Base-by-base conservation (phyloP, 2,113 vertebrate species). In the Romanogobio albipinnatus region DNA sequence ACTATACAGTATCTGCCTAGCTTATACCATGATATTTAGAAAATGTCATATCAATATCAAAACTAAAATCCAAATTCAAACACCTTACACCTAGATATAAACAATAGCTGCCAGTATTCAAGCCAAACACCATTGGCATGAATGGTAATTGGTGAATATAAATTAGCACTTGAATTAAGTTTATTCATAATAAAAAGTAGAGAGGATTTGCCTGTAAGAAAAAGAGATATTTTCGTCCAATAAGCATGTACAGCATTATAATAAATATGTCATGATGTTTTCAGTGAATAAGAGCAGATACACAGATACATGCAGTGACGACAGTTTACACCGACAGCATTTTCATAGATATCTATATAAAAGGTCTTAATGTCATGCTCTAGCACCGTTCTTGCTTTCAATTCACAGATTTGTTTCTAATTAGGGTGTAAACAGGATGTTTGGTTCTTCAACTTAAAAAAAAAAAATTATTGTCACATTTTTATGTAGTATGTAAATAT, bases 81-180 rank as follows among this genome's bases (percentile, higher is more conserved):
- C 49, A 84, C 70, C 59, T 76, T 74, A 61, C 43, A 47, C 22
- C 70, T 33, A 26, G n/a, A 59, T 62, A 78, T 51, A 58, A 36
- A 83, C 29, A 43, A 53, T 89, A 89, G 88, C 88, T 89, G 88
- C 88, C 88, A 47, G 53, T 47, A 47, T 83, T 78, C 24, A 85
- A 68, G 47, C 47, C 71, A 36, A 49, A 15, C 39, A 33, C 39
- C 9, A 26, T 26, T 71, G 49, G 36, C 81, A 73, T 83, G 62
- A 61, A 78, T 22, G 19, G 70, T 22, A 45, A 83, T 59, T 5
- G 10, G 11, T 64, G 11, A 84, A 53, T 43, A 58, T 82, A 17
- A 82, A 71, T n/a, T 66, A 81, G 61, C 78, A 81, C 43, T 33
- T 53, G 24, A 68, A 68, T 5, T 33, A 10, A 8, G 15, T 7